These are phyloP conservation scores for Odiellus spinosus DNA, from an alignment of 2,888 invertebrate genomes.

Conservation along the genomic window DNA sequence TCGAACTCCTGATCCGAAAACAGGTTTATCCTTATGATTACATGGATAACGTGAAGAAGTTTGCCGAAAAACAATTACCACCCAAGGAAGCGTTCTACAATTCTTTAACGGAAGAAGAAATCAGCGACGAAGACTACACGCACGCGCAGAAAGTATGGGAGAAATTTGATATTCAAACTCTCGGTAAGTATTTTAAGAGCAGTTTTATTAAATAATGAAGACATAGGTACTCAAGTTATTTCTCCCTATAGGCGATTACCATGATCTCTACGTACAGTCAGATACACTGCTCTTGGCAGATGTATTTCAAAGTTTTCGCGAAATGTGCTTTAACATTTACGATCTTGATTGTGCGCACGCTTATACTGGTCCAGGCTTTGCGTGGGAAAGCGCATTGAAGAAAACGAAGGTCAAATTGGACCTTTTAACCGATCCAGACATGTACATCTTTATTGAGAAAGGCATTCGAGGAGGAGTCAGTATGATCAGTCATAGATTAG, in stretches of 20 bases:
- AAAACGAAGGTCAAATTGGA: constrained; percentile 16
- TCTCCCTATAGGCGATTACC: constrained; percentile 18
- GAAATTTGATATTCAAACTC: too few species aligned
- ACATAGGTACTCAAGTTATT: too few species aligned
- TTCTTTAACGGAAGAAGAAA: too few species aligned
- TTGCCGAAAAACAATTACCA: constrained; percentile 19
- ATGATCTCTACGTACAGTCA: constrained; percentile 19
- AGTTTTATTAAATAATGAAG: too few species aligned
- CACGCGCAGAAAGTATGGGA: too few species aligned
- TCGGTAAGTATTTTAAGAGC: too few species aligned
- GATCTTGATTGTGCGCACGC: constrained; percentile 20
- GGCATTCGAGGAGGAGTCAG: constrained; percentile 11
- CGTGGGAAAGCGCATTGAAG: constrained; percentile 13
- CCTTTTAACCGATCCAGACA: constrained; percentile 18
- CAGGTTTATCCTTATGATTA: too few species aligned
- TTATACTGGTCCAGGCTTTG: constrained; percentile 18
- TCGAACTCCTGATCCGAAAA: constrained; percentile 10
- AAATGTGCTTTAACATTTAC: constrained; percentile 16
- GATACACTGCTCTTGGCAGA: constrained; percentile 20
- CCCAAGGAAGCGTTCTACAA: too few species aligned
- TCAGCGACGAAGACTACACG: too few species aligned
- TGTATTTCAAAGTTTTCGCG: constrained; percentile 22
- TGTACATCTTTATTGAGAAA: constrained; percentile 16
- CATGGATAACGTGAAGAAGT: constrained; percentile 2
- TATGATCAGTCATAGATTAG: constrained; percentile 11